phyloP scores from a whole-genome alignment of 2,797 vertebrate species.

The Xiphorhynchus erythropygius region DNA sequence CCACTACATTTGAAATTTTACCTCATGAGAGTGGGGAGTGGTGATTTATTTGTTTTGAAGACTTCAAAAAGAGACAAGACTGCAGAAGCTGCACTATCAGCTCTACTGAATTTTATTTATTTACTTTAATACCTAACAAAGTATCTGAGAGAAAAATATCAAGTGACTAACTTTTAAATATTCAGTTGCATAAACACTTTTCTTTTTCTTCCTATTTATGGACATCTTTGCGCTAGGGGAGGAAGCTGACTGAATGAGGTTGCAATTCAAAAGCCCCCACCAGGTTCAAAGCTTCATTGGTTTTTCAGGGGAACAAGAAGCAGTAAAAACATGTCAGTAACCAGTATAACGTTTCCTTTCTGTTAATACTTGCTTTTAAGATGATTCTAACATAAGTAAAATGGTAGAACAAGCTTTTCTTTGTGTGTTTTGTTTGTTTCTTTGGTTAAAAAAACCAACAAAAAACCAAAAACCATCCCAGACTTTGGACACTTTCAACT shows the following conservation, averaged over 20 bases:
- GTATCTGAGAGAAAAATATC: background rate
- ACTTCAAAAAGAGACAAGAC: background rate
- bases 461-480: background rate
- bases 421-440: background rate
- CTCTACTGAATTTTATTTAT: background rate
- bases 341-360: background rate
- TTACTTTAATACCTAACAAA: background rate
- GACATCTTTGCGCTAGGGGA: background rate
- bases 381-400: background rate
- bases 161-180: background rate
- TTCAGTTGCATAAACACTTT: background rate
- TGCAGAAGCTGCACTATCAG: background rate
- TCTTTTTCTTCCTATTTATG: background rate
- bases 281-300: background rate
- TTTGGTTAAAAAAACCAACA: background rate
- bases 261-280: background rate
- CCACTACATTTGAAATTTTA: background rate
- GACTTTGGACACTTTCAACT: background rate
- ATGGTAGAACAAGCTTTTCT: background rate
- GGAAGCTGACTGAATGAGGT: constrained; percentile 13
- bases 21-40: background rate
- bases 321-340: background rate
- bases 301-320: background rate
- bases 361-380: background rate
- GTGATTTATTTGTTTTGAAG: background rate